These are phyloP conservation scores for Lates japonicus DNA, from an alignment of 2,797 vertebrate genomes.

Conservation along the genomic window DNA sequence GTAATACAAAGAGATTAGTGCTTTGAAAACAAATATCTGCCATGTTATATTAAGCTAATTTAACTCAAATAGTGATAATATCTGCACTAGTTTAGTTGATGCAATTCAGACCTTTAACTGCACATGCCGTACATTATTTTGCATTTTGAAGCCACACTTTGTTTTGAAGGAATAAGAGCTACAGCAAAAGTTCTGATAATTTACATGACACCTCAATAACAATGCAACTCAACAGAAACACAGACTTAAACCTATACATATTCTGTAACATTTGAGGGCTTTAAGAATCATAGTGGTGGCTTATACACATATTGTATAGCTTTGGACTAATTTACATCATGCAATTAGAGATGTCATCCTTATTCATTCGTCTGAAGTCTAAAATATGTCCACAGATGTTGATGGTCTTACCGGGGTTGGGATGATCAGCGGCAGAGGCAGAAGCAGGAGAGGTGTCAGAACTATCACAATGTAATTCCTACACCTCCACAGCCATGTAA, in stretches of 20 bases:
- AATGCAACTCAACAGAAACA: background rate
- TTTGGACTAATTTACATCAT: background rate
- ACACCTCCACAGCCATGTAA: conserved; percentile 79
- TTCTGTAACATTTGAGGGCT: too few relatives aligned
- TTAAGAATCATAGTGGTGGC: too few relatives aligned
- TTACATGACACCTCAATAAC: background rate
- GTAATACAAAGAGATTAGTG: too few relatives aligned
- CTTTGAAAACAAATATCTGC: too few relatives aligned
- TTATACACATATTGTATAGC: too few relatives aligned
- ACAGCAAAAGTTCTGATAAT: background rate
- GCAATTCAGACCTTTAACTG: background rate
- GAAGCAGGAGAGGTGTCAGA: conserved; percentile 85
- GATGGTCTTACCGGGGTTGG: conserved; percentile 84
- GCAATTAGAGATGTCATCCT: background rate
- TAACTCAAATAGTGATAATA: background rate
- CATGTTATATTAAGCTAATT: background rate
- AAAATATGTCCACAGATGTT: background rate
- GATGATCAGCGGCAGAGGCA: conserved; percentile 83
- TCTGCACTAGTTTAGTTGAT: background rate
- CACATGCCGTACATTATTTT: too few relatives aligned
- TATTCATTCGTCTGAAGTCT: background rate
- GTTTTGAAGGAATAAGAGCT: background rate
- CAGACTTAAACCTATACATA: background rate
- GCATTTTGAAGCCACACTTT: background rate
- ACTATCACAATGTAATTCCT: conserved; percentile 86